Base-by-base conservation (phyloP, 1,140 invertebrate species). In the Drosophila sp. region DNA sequence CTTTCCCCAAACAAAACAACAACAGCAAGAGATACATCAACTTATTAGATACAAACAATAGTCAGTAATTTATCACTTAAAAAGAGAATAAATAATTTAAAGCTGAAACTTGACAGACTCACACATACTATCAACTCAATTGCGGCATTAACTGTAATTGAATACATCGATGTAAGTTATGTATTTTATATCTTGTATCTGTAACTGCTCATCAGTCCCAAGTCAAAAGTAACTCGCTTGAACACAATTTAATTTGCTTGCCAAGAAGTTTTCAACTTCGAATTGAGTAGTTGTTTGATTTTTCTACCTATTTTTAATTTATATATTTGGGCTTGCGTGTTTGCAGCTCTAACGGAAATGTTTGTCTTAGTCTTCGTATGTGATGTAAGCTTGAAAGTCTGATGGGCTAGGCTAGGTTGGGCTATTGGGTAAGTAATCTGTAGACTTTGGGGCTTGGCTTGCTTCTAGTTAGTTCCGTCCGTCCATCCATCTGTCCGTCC, bases 1-100 rank as follows among this genome's bases (percentile, higher is more conserved):
- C 76, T 79, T 72, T 58, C 43, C 51, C 45, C 63, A 21, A 2
- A 21, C 21, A 21, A 21, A 21, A 21, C 21, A 21, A 21, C 21
- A 21, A 21, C 21, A 13, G 54, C 29, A 67, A 59, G 16, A 67
- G 9, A 8, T 61, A 21, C 41, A 27, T 11, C 25, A 45, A 48
- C 58, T 77, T 81, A 83, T 83, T 86, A 84, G 69, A 83, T 63
- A n/a, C n/a, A 80, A 66, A 72, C 1, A 77, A 86, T 80, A 64
- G 63, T 80, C 74, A 62, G 66, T 66, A 62, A 84, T 86, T 84
- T 70, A 66, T 73, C 71, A 72, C 38, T 72, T 54, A 53, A 61
- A 46, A 34, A 54, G 45, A 58, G 45, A 66, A 66, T 53, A 72
- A 58, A 66, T 65, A 65, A 57, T 11, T 41, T 18, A 8, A 46